These are phyloP conservation scores for Malaclemys terrapin DNA, from an alignment of 2,113 vertebrate species.

Conservation along the genomic window DNA sequence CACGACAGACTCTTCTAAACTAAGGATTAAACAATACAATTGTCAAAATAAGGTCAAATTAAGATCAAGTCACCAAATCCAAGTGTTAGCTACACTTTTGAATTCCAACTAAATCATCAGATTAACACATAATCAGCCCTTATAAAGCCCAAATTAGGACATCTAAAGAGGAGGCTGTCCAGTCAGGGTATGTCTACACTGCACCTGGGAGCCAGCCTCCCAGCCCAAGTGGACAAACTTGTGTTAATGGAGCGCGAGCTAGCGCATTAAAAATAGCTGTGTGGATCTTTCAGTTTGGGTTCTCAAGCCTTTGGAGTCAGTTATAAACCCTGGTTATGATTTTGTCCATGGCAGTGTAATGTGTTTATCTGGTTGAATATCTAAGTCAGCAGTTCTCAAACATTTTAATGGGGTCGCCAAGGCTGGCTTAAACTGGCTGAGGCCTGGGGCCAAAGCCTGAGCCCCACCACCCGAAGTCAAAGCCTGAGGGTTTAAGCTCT, in stretches of 20 bases:
- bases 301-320: no score
- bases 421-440: no score
- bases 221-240: no score
- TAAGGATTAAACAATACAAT: background rate
- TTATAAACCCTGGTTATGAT: constrained; percentile 18
- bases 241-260: no score
- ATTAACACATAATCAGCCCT: background rate
- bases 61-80: constrained; percentile 17
- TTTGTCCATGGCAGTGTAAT: background rate
- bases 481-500: no score
- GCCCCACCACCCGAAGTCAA: no score
- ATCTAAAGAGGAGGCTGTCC: constrained; percentile 1
- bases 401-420: no score
- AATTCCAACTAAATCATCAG: background rate
- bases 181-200: background rate
- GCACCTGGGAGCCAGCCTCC: no score
- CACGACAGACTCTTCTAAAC: background rate
- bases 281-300: no score
- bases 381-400: background rate
- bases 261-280: no score
- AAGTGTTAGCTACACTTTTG: constrained; percentile 7
- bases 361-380: constrained; percentile 6
- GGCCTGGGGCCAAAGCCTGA: no score
- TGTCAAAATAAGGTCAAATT: constrained; percentile 31
- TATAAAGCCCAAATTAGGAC: constrained; percentile 36